phyloP scores from a whole-genome alignment of 1,140 invertebrate genomes.

The Drosophila pruinosa region DNA sequence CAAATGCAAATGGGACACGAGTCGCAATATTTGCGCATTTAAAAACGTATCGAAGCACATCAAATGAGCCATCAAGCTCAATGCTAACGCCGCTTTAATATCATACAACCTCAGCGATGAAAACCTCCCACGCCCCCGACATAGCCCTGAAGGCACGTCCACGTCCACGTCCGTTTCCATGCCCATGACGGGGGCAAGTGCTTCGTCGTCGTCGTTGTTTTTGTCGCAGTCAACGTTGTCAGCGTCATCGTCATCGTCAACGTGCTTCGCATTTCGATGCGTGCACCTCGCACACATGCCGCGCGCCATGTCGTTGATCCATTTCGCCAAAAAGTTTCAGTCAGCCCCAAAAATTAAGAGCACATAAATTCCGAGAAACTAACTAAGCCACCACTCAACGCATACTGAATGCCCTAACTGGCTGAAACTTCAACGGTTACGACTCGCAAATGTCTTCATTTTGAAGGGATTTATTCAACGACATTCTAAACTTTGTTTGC shows the following conservation, averaged over 20 bases:
- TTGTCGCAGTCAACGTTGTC: slow-evolving; percentile 62
- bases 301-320: slow-evolving; percentile 38
- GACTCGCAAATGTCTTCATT: neutral
- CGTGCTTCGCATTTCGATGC: slow-evolving; percentile 61
- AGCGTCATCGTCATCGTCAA: slow-evolving; percentile 61
- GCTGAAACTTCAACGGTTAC: neutral
- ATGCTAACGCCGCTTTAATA: slow-evolving; percentile 76
- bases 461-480: neutral
- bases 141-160: slow-evolving; percentile 10
- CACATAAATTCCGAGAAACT: slow-evolving; percentile 24
- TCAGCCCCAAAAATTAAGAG: slow-evolving; percentile 26
- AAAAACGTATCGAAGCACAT: slow-evolving; percentile 68
- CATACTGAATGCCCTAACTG: slow-evolving; percentile 14
- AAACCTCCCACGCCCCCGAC: neutral
- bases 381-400: neutral
- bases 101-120: slow-evolving; percentile 28
- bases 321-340: slow-evolving; percentile 48
- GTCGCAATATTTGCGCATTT: slow-evolving; percentile 67
- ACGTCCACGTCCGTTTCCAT: slow-evolving; percentile 6
- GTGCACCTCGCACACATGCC: slow-evolving; percentile 9
- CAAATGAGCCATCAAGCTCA: slow-evolving; percentile 71
- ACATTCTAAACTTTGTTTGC: neutral
- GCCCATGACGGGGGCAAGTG: slow-evolving; percentile 26
- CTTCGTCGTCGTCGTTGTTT: slow-evolving; percentile 46
- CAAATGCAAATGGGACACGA: slow-evolving; percentile 52